phyloP scores from a whole-genome alignment of 1,140 invertebrate species.

The Drosophila nigrodunni region DNA sequence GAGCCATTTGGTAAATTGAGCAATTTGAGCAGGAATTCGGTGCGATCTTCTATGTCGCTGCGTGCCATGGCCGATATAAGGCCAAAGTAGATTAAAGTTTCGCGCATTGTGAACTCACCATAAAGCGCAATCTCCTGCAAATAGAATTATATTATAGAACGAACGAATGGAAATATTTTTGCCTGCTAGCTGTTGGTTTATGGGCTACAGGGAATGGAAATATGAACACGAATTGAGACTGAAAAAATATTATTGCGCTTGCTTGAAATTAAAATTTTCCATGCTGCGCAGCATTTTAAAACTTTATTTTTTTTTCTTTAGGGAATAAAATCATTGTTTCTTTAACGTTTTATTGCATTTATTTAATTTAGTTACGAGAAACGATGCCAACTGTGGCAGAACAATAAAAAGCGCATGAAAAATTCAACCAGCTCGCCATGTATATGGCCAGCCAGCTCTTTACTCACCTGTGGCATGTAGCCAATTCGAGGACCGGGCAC shows the following conservation, averaged over 20 bases:
- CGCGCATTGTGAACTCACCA: conserved; percentile 94
- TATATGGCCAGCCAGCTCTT: background rate
- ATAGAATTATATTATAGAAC: conserved; percentile 22
- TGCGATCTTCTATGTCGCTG: conserved; percentile 89
- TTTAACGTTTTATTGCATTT: conserved; percentile 72
- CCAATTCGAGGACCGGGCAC: conserved; percentile 92
- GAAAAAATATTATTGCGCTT: conserved; percentile 51
- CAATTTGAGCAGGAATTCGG: conserved; percentile 93
- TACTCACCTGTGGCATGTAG: conserved; percentile 88
- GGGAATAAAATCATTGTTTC: conserved; percentile 20
- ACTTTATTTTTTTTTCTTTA: conserved; percentile 33
- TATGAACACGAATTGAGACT: background rate
- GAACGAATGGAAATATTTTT: background rate
- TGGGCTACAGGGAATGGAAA: background rate
- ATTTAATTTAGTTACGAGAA: conserved; percentile 75
- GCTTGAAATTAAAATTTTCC: conserved; percentile 24
- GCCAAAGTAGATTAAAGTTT: conserved; percentile 96
- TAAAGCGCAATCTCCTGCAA: conserved; percentile 95
- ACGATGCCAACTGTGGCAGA: conserved; percentile 43
- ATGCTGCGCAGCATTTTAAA: conserved; percentile 56
- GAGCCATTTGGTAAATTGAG: conserved; percentile 89
- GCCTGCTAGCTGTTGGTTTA: background rate
- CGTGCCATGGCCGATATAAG: conserved; percentile 93
- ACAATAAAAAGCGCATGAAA: conserved; percentile 76
- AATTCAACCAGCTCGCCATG: conserved; percentile 45